Percentiles rank a stretch among this genome's conserved stretches.
These are phyloP conservation scores for Tapirus terrestris DNA, from an alignment of 2,113 vertebrate species.

Conservation along the genomic window DNA sequence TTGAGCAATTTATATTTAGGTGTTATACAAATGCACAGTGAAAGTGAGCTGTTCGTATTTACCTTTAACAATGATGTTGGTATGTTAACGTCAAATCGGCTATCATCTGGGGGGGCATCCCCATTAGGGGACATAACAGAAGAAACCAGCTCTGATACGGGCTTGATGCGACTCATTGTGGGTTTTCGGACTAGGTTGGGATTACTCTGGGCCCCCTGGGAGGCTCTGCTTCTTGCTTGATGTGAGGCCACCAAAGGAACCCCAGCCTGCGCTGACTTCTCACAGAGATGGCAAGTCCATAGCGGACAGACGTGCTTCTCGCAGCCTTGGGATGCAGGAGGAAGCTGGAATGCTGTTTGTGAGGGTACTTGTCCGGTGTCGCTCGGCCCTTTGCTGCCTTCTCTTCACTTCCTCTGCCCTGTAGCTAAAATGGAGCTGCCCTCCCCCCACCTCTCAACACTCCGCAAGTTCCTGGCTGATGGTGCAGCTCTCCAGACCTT, in stretches of 20 bases:
- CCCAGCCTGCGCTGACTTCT: not conserved
- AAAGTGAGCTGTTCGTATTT: not conserved
- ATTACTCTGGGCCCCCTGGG: not conserved
- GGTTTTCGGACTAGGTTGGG: not conserved
- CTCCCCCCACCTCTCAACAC: too few relatives aligned
- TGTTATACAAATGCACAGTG: not conserved
- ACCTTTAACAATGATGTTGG: not conserved
- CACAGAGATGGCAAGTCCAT: not conserved
- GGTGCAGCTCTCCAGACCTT: not conserved
- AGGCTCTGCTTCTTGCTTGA: not conserved
- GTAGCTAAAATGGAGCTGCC: not conserved
- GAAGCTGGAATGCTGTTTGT: not conserved
- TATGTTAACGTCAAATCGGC: not conserved
- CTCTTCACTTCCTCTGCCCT: not conserved
- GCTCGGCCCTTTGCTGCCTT: not conserved
- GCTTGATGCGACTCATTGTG: not conserved
- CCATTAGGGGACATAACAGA: not conserved
- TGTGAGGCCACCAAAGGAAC: not conserved
- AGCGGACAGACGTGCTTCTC: too few relatives aligned
- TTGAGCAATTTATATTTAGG: not conserved
- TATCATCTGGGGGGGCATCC: fast-evolving
- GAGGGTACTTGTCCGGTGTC: not conserved
- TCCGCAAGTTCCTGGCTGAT: not conserved
- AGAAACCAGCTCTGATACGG: fast-evolving
- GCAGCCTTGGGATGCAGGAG: not conserved